Conservation (phyloP, 2,888 invertebrate genomes). For the Cyaniris semiargus region DNA sequence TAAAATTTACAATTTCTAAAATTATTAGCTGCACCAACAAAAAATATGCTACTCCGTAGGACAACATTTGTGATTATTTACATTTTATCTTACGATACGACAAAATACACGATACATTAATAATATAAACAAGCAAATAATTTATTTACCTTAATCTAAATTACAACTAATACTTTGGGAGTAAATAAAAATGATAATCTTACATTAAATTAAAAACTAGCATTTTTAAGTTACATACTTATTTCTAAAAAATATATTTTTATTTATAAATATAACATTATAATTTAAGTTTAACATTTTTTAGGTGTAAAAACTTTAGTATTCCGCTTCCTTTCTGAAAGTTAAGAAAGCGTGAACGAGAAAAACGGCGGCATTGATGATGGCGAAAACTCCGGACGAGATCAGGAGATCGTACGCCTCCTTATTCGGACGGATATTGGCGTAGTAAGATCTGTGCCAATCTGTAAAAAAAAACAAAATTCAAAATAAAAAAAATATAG, state of each 20-base stretch:
- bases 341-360: constrained; percentile 82
- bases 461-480: constrained; percentile 54
- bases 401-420: constrained; percentile 85
- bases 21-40: constrained; percentile 31
- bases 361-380: constrained; percentile 81
- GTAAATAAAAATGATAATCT: constrained; percentile 48
- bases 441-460: constrained; percentile 74
- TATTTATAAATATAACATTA: neutral
- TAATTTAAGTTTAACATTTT: constrained; percentile 25
- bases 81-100: neutral
- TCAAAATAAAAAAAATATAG: neutral
- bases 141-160: constrained; percentile 21
- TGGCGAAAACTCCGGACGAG: constrained; percentile 82
- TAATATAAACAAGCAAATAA: neutral
- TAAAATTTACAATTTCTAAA: neutral
- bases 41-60: constrained; percentile 9
- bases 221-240: neutral
- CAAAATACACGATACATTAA: neutral
- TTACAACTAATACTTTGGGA: constrained; percentile 44
- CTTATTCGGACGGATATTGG: constrained; percentile 82
- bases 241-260: constrained; percentile 3
- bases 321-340: constrained; percentile 77
- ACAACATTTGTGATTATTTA: constrained; percentile 12
- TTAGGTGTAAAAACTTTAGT: constrained; percentile 51
- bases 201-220: constrained; percentile 28